A percentile compares a stretch with the other conserved stretches of the same genome.
Evolutionary conservation across 2,797 vertebrate genomes (phyloP).

Genomic region (Pseudotriccus pelzelni): DNA sequence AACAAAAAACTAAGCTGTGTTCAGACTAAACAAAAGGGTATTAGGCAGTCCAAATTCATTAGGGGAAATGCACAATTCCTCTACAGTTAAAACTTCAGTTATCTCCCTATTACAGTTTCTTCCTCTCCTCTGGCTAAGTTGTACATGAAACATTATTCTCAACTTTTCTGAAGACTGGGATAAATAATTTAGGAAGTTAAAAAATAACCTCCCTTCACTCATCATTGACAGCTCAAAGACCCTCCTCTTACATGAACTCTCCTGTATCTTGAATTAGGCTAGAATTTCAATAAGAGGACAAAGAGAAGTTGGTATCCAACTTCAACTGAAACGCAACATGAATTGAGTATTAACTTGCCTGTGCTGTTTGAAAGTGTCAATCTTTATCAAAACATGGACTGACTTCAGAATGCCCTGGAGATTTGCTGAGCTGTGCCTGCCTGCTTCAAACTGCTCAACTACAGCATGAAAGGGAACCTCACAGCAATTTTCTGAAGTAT

Average conservation of each 20-base stretch:
- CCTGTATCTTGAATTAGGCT: background rate
- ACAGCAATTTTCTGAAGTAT: slow-evolving; percentile 7
- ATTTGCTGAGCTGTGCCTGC: slow-evolving; percentile 3
- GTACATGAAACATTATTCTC: background rate
- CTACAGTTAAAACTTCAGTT: background rate
- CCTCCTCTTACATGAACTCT: background rate
- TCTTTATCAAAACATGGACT: slow-evolving; percentile 23
- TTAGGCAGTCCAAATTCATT: slow-evolving; percentile 10
- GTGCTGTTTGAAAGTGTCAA: background rate
- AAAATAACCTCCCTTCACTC: background rate
- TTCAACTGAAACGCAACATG: slow-evolving; percentile 11
- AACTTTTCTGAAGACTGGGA: background rate
- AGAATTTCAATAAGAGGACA: slow-evolving; percentile 12
- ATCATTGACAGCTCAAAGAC: background rate
- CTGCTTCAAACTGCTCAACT: slow-evolving; percentile 16
- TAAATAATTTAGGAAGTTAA: background rate
- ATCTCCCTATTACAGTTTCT: background rate
- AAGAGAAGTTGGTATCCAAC: background rate
- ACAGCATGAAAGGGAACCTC: slow-evolving; percentile 22
- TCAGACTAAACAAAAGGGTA: slow-evolving; percentile 55
- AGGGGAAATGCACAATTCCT: background rate
- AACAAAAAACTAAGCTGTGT: background rate
- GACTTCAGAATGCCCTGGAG: slow-evolving; percentile 25
- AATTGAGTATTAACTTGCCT: background rate
- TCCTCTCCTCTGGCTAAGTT: background rate